Base-by-base conservation (phyloP, 2,113 vertebrate genomes). In the Piaya cayana region DNA sequence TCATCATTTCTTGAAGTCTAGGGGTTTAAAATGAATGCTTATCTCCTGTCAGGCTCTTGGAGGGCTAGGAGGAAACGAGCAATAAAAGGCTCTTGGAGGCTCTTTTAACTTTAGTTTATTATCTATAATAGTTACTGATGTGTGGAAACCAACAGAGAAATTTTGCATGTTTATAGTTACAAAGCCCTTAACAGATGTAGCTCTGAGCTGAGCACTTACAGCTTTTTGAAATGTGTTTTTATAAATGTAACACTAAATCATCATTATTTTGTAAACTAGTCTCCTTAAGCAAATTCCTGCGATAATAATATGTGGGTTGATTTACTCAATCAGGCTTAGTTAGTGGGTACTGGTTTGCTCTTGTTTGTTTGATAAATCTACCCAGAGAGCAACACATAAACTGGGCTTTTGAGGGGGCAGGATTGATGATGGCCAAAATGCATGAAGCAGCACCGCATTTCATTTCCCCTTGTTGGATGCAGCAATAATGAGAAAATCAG, bases 51-150 rank as follows among this genome's bases (percentile, higher is more conserved):
- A 91, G n/a, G 56, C 52, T 95, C 93, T 94, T 88, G 60, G 90
- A 96, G 87, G 83, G 55, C 79, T 82, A 49, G 91, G 75, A 95
- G 96, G 95, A 97, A 97, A 87, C 91, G 81, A 95, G 75, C 87
- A 96, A 95, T 92, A 94, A 94, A 96, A 94, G 63, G 18, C 84
- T 94, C 90, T 85, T 94, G 85, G 81, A 95, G 93, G 36, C 36
- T 85, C 55, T 95, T 95, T 83, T 90, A 90, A 88, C 63, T 95
- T 56, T 22, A 62, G 71, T 83, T 95, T 94, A 80, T 92, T 36
- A 80, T 96, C 90, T 88, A 22, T 82, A 85, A 70, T 42, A 83
- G 60, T 90, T 82, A 82, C 70, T 76, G 85, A 93, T 86, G 68
- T 93, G 91, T 92, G 84, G 87, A 91, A 95, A 95, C 53, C 58